Conservation (phyloP, 2,888 invertebrate species). For the Apotomis turbidana region DNA sequence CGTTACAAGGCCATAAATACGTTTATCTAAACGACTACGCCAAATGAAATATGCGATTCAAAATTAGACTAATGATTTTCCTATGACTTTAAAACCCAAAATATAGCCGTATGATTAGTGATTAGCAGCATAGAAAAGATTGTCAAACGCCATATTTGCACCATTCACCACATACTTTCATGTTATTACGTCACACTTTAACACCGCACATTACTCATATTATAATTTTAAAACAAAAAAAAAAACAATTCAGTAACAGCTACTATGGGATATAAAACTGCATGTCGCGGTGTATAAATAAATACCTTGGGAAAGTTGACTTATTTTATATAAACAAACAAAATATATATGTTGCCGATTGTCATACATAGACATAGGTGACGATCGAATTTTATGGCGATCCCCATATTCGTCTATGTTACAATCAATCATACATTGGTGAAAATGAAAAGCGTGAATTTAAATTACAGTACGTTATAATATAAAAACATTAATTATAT, state of each 20-base stretch:
- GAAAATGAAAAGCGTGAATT: slow-evolving; percentile 35
- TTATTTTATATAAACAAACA: too few species aligned
- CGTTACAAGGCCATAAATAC: slow-evolving; percentile 69
- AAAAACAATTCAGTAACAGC: too few species aligned
- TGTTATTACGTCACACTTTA: too few species aligned
- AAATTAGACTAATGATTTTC: slow-evolving; percentile 28
- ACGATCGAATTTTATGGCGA: background rate
- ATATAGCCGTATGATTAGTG: slow-evolving; percentile 12
- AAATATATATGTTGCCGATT: too few species aligned
- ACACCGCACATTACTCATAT: too few species aligned
- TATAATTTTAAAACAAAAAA: too few species aligned
- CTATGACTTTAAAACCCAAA: slow-evolving; percentile 21
- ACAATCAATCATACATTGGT: slow-evolving; percentile 1
- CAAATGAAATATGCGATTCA: slow-evolving; percentile 47
- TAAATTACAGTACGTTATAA: slow-evolving; percentile 35
- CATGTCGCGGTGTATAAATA: too few species aligned
- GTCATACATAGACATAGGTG: too few species aligned
- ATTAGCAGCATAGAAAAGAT: slow-evolving; percentile 13
- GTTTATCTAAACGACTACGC: slow-evolving; percentile 51
- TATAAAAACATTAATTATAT: slow-evolving; percentile 38
- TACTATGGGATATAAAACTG: too few species aligned
- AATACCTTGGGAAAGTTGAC: too few species aligned
- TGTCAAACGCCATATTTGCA: background rate
- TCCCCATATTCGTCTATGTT: background rate
- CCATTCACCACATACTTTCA: background rate